Percentiles rank a stretch among this genome's conserved stretches.
Evolutionary conservation across 1,140 invertebrate species (phyloP).

Genomic region (Sweltsa coloradensis): DNA sequence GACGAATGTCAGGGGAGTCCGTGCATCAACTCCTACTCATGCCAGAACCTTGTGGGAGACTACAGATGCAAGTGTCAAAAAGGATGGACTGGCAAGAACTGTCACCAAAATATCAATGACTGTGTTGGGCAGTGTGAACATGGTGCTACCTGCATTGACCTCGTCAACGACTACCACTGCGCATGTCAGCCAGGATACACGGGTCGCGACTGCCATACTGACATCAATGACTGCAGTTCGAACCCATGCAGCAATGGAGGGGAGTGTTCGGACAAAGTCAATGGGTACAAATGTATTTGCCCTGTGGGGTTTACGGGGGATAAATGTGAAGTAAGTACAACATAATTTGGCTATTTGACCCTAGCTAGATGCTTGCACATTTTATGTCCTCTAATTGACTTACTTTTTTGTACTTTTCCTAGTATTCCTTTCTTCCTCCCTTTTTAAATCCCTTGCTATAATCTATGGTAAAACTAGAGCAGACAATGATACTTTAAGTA

Average conservation of each 20-base stretch:
- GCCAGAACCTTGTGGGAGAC: slow-evolving; percentile 67
- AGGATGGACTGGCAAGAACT: slow-evolving; percentile 80
- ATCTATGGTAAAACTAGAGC: too few species aligned
- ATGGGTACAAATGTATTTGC: slow-evolving; percentile 71
- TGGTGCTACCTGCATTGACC: slow-evolving; percentile 73
- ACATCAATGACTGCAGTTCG: slow-evolving; percentile 59
- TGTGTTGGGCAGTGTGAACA: slow-evolving; percentile 80
- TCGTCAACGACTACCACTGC: slow-evolving; percentile 71
- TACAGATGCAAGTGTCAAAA: slow-evolving; percentile 68
- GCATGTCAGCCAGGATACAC: slow-evolving; percentile 70
- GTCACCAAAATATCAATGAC: slow-evolving; percentile 78
- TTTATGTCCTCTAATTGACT: too few species aligned
- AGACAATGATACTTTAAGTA: too few species aligned
- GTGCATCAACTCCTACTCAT: slow-evolving; percentile 71
- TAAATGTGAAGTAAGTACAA: slow-evolving; percentile 62
- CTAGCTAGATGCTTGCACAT: too few species aligned
- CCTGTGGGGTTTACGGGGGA: slow-evolving; percentile 66
- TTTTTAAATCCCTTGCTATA: too few species aligned
- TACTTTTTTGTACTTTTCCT: too few species aligned
- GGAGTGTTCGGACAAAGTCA: slow-evolving; percentile 67
- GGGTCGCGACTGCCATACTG: slow-evolving; percentile 51
- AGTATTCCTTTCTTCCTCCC: too few species aligned
- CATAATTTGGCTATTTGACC: too few species aligned
- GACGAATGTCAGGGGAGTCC: slow-evolving; percentile 42
- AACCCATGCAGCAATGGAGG: slow-evolving; percentile 76